phyloP scores from a whole-genome alignment of 2,888 invertebrate species.

The Dasysyrphus albostriatus region DNA sequence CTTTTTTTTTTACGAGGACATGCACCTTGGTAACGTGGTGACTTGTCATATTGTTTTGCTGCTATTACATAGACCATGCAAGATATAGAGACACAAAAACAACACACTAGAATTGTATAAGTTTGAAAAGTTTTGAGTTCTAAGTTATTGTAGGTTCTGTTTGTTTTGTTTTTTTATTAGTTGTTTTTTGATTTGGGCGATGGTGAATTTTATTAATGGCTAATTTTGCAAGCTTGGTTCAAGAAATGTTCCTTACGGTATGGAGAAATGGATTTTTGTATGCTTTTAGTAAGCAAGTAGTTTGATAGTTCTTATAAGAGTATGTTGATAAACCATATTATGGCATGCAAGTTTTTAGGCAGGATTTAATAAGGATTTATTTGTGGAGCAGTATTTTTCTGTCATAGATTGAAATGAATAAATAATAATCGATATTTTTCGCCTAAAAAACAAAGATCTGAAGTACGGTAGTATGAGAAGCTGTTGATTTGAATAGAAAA shows the following conservation, averaged over 20 bases:
- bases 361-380: slow-evolving; percentile 67
- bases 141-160: slow-evolving; percentile 2
- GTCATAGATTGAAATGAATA: neutral
- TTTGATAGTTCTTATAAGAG: slow-evolving; percentile 9
- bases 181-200: slow-evolving; percentile 43
- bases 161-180: slow-evolving; percentile 13
- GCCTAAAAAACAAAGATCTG: too few species aligned
- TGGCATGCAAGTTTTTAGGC: slow-evolving; percentile 57
- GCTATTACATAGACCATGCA: slow-evolving; percentile 31
- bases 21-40: slow-evolving; percentile 71
- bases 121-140: slow-evolving; percentile 37
- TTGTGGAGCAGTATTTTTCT: slow-evolving; percentile 21
- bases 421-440: too few species aligned
- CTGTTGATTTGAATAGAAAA: too few species aligned
- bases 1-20: slow-evolving; percentile 49
- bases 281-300: slow-evolving; percentile 39
- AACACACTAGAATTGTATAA: slow-evolving; percentile 36
- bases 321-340: slow-evolving; percentile 51
- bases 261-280: neutral
- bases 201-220: slow-evolving; percentile 63
- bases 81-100: slow-evolving; percentile 20
- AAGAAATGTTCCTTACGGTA: neutral
- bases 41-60: slow-evolving; percentile 73
- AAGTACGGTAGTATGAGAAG: too few species aligned
- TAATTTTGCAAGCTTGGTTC: slow-evolving; percentile 39